phyloP scores from a whole-genome alignment of 2,113 vertebrate genomes.

The Oceanodroma tethys region DNA sequence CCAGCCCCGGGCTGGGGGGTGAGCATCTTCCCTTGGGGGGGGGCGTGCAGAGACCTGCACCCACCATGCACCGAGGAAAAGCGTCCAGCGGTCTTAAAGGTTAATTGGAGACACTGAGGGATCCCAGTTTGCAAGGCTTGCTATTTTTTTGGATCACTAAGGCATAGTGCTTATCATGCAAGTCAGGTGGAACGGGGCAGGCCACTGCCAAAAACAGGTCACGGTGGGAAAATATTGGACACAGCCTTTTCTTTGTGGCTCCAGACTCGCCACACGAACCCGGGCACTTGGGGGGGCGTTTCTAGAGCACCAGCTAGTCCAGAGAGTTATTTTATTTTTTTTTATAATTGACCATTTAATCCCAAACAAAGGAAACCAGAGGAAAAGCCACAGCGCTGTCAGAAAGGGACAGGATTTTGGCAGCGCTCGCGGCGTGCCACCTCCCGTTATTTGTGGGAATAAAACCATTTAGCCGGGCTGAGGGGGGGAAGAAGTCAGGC shows the following conservation, averaged over 20 bases:
- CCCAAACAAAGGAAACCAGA: not conserved
- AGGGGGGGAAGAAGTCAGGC: not conserved
- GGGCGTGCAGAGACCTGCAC: fast-evolving
- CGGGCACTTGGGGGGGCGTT: not conserved
- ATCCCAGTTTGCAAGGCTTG: not conserved
- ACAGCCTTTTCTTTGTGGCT: not conserved
- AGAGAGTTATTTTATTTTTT: not conserved
- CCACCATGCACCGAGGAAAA: fast-evolving
- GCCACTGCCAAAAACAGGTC: fast-evolving
- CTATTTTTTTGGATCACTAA: not conserved
- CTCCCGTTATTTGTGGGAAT: not conserved
- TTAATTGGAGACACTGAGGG: not conserved
- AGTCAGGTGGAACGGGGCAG: not conserved
- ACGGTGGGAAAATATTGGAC: fast-evolving
- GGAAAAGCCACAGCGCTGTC: not conserved
- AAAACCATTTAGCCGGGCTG: not conserved
- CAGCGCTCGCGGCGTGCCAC: fast-evolving
- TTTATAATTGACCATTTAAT: not conserved
- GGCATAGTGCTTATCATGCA: not conserved
- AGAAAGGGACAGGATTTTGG: not conserved
- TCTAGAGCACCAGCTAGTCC: not conserved
- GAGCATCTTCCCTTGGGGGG: not conserved
- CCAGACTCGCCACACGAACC: not conserved
- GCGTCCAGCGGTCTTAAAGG: not conserved
- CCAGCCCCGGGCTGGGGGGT: not conserved